phyloP scores from a whole-genome alignment of 2,888 invertebrate species.

The Molorchus minor region DNA sequence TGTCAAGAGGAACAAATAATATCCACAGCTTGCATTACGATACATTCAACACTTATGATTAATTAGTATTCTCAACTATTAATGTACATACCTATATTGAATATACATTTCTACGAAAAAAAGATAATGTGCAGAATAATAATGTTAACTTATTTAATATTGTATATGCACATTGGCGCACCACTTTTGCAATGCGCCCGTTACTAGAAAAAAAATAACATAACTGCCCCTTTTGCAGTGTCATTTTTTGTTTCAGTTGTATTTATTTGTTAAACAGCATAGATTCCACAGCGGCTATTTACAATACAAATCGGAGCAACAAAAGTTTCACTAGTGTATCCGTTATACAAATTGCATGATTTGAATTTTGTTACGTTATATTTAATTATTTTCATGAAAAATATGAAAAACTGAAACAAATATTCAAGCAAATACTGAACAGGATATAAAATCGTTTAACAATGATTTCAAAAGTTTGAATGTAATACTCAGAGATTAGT shows the following conservation, averaged over 20 bases:
- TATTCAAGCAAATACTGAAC: too few species aligned
- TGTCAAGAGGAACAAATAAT: constrained; percentile 1
- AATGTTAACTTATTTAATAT: constrained; percentile 38
- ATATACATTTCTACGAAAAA: constrained; percentile 7
- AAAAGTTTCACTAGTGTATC: not conserved
- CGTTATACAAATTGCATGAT: too few species aligned
- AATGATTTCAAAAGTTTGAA: too few species aligned
- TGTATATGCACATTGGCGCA: constrained; percentile 32
- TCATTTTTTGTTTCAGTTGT: not conserved
- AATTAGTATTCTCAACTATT: constrained; percentile 12
- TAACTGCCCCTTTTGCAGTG: constrained; percentile 22
- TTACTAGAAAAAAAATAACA: constrained; percentile 15
- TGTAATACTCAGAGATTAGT: too few species aligned
- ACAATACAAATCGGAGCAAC: not conserved
- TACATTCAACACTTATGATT: constrained; percentile 2
- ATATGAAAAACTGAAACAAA: too few species aligned
- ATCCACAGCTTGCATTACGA: not conserved
- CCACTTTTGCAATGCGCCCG: constrained; percentile 42
- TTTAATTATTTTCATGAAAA: too few species aligned
- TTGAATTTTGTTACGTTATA: too few species aligned
- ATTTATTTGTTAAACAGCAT: not conserved
- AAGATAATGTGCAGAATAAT: constrained; percentile 18
- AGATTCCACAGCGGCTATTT: not conserved
- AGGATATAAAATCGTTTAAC: too few species aligned
- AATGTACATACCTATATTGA: constrained; percentile 3